Percentiles rank a stretch among this genome's conserved stretches.
These are phyloP conservation scores for Thera britannica DNA, from an alignment of 2,888 invertebrate genomes.

Conservation along the genomic window DNA sequence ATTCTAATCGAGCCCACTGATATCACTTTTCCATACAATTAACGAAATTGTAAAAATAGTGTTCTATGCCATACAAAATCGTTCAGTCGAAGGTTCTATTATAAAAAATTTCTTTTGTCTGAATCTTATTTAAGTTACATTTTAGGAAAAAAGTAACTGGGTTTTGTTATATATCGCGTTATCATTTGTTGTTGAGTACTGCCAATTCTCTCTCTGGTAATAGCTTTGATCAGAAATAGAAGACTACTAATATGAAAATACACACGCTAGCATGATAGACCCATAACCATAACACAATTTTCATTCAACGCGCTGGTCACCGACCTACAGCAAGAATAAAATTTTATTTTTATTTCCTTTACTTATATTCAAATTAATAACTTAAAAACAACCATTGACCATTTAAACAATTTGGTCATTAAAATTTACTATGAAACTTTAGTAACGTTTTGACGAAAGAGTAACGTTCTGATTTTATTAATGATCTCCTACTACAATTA, in stretches of 20 bases:
- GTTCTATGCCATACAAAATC: neutral
- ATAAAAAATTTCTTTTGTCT: slow-evolving; percentile 9
- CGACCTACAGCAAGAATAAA: slow-evolving; percentile 1
- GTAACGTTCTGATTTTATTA: slow-evolving; percentile 8
- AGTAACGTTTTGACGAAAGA: neutral
- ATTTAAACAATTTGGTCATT: too few species aligned
- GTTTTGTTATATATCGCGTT: neutral
- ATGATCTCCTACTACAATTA: neutral
- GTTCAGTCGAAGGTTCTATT: neutral
- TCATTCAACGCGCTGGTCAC: neutral
- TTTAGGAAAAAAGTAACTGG: neutral
- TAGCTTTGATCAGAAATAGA: too few species aligned
- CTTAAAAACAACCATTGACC: too few species aligned
- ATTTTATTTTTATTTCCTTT: too few species aligned
- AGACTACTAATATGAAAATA: too few species aligned
- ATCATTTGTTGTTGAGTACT: neutral
- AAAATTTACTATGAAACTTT: neutral
- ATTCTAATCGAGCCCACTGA: slow-evolving; percentile 7
- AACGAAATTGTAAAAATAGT: slow-evolving; percentile 12
- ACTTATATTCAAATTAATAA: too few species aligned
- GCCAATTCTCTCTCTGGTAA: neutral
- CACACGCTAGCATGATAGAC: too few species aligned
- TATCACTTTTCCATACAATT: neutral
- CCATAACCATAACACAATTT: neutral
- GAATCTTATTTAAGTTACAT: slow-evolving; percentile 3